Evolutionary conservation across 2,113 vertebrate species (phyloP).

Genomic region (Phalacrocorax aristotelis): DNA sequence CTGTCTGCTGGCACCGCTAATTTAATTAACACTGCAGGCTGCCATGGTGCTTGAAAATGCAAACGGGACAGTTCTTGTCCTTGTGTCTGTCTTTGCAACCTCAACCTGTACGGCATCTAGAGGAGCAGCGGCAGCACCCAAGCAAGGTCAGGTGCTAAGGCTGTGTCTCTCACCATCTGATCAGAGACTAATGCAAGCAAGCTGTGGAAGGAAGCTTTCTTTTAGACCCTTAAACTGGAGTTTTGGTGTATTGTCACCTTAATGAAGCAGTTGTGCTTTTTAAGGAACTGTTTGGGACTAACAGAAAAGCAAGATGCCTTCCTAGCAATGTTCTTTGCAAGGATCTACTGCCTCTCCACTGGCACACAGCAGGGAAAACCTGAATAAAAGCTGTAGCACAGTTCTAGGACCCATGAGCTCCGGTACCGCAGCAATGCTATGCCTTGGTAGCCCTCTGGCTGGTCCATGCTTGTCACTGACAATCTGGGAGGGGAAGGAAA

Average conservation of each 20-base stretch:
- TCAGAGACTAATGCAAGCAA: background rate
- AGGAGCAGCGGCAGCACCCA: background rate
- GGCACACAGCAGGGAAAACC: background rate
- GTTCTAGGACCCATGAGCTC: background rate
- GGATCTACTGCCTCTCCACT: background rate
- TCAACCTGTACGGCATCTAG: fast-evolving
- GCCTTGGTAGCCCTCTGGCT: background rate
- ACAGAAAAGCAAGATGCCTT: background rate
- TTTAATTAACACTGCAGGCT: background rate
- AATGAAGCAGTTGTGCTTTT: background rate
- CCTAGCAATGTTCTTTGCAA: background rate
- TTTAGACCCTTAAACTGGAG: background rate
- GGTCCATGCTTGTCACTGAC: background rate
- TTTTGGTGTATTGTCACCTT: background rate
- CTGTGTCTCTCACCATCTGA: background rate
- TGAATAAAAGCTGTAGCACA: background rate
- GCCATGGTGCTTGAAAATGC: background rate
- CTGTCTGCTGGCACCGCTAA: background rate
- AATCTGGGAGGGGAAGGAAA: background rate
- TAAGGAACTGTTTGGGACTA: background rate
- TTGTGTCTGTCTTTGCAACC: background rate
- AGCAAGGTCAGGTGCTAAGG: background rate
- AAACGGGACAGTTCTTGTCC: background rate
- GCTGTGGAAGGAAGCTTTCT: background rate
- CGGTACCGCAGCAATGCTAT: background rate